Evolutionary conservation across 30 jellyfish, hydroid and myxozoan species (phyloP), one percentile per base, ranked within the genome.

Genomic region (Aurelia aurita): DNA sequence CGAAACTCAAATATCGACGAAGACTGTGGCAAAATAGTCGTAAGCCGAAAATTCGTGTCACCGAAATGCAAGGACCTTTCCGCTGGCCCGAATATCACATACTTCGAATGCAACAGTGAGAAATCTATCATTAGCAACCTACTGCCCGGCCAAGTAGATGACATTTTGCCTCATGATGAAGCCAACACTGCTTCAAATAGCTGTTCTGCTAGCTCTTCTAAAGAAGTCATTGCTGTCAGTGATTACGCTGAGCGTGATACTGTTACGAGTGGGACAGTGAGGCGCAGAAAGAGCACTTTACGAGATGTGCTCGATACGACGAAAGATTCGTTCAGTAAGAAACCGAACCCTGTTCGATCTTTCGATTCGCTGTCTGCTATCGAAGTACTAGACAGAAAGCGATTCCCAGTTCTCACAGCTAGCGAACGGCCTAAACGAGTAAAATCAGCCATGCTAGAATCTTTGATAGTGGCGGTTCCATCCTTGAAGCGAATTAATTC

Each of bases 131-230:
- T 66, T 14, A 67, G 45, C 21, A 63, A 39, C 35, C 39, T 11
- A 13, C 45, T 83, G 72, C 93, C 93, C 6, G 93, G 93, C 6
- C 93, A 69, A 23, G 93, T 71, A 4, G 46, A 64, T 11, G 58
- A 32, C 9, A 18, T 43, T 14, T 43, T 3, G 34, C 27, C 72
- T 61, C 23, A 16, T 5, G 80, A 79, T 16, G 89, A 79, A 31
- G 26, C 20, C n/a, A 31, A 20, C 18, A 9, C 22, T 21, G 70
- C 44, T 32, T 49, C 19, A 43, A 46, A 19, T 20, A 14, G 27
- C 44, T 32, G 44, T 9, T 43, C 44, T 5, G 1, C 49, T 1
- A 13, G 43, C 21, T 21, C 21, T 27, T 25, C 75, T 5, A 7
- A 22, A 16, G 49, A 71, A 35, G 51, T 32, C 15, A 70, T 29